Evolutionary conservation across 2,797 vertebrate species (phyloP), one percentile per base, ranked within the genome.

Genomic region (Psittacula derbiana): DNA sequence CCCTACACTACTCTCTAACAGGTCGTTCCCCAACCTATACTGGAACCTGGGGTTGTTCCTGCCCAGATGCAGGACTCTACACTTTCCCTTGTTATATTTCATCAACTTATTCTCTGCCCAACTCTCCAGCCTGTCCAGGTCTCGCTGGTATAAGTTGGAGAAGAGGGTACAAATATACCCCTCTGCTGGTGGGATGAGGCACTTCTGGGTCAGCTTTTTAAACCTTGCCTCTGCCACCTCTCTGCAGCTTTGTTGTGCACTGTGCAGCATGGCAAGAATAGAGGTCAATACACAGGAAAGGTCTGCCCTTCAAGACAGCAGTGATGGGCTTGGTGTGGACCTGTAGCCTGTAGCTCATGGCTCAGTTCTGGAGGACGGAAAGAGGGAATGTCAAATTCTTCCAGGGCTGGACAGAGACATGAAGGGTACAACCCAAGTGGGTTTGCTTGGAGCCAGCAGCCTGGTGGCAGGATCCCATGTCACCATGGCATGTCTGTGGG

Each of bases 221-320:
- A 25, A 62, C 30, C 43, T 57, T 28, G 28, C 23, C 25, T 31
- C 41, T 5, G 3, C 21, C 24, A 28, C 11, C 24, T 47, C 15
- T 9, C 46, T 80, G 31, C 41, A 58, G 52, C 6, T 72, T n/a
- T 44, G 12, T 33, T 25, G 25, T 19, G 28, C 41, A 20, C 40
- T 70, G 30, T 80, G 31, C 18, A 44, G 16, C 3, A 2, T 19
- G n/a, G 30, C 40, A 44, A 25, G 50, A 55, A 53, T 0, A 0
- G 33, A 70, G 11, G 5, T 36, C 16, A 53, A 1, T 4, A 6
- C 18, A 25, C 16, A 53, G 30, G 17, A 33, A 53, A 36, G 12
- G 25, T 19, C 15, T 14, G 14, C 47, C 12, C 33, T 61, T 62
- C 6, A 19, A 49, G 40, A 36, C 20, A 70, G 16, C 30, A 28